These are phyloP conservation scores for Danio albolineatus DNA, from an alignment of 2,797 vertebrate species.

Conservation along the genomic window DNA sequence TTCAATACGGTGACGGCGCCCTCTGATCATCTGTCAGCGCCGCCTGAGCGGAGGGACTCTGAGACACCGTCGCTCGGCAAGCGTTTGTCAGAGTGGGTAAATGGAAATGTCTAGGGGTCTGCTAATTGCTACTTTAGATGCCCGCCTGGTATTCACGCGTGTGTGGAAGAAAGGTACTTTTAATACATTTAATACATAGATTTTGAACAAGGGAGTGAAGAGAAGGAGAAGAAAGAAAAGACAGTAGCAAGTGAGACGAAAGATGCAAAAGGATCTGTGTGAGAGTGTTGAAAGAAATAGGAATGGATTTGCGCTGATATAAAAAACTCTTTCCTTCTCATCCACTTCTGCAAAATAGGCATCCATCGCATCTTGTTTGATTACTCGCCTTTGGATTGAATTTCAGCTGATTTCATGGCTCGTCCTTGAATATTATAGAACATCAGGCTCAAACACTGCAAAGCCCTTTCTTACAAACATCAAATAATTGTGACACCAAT, in stretches of 20 bases:
- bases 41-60: not conserved
- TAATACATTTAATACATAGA: constrained; percentile 55
- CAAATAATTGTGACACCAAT: not conserved
- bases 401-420: constrained; percentile 7
- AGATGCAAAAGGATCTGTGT: not conserved
- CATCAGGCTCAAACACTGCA: constrained; percentile 26
- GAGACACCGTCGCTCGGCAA: constrained; percentile 8
- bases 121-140: constrained; percentile 64
- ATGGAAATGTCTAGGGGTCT: constrained; percentile 61
- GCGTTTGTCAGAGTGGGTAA: constrained; percentile 58
- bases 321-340: not conserved
- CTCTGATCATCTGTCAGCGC: constrained; percentile 44
- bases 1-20: constrained; percentile 29
- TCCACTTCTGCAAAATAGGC: constrained; percentile 1
- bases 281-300: not conserved
- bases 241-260: constrained; percentile 31
- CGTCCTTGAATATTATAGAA: constrained; percentile 19
- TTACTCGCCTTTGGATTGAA: constrained; percentile 6
- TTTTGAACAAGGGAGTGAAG: constrained; percentile 10
- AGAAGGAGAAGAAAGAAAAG: constrained; percentile 5
- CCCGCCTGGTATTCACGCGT: constrained; percentile 47
- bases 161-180: constrained; percentile 43
- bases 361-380: not conserved
- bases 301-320: not conserved
- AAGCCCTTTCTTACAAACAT: constrained; percentile 25